Conservation (phyloP, 2,888 invertebrate species). For the Mellilla xanthometata region DNA sequence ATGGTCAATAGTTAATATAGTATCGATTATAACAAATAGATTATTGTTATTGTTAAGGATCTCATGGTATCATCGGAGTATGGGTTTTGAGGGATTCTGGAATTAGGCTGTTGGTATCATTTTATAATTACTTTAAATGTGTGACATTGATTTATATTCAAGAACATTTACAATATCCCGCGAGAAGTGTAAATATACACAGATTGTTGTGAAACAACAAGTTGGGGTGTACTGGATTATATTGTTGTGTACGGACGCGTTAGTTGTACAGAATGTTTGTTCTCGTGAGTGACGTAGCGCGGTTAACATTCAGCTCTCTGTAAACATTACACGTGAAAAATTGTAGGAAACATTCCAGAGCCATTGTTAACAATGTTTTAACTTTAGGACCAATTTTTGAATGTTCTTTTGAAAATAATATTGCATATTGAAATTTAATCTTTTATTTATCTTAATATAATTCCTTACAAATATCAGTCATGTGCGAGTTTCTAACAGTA, state of each 20-base stretch:
- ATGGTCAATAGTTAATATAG: slow-evolving; percentile 77
- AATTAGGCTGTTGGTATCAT: slow-evolving; percentile 66
- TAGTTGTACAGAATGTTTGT: too few relatives aligned
- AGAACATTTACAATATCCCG: slow-evolving; percentile 25
- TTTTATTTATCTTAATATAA: slow-evolving; percentile 40
- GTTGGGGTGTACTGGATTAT: slow-evolving; percentile 39
- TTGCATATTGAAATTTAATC: slow-evolving; percentile 71
- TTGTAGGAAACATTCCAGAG: slow-evolving; percentile 78
- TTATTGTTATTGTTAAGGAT: slow-evolving; percentile 81
- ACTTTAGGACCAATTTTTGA: slow-evolving; percentile 82
- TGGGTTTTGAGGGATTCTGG: slow-evolving; percentile 72
- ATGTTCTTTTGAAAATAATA: slow-evolving; percentile 82
- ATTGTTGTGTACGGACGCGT: slow-evolving; percentile 32
- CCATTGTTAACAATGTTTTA: slow-evolving; percentile 82
- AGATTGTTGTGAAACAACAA: slow-evolving; percentile 54
- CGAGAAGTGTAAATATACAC: slow-evolving; percentile 29
- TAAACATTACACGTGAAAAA: slow-evolving; percentile 58
- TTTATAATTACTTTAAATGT: slow-evolving; percentile 49
- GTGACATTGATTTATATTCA: slow-evolving; percentile 34
- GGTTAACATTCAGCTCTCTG: slow-evolving; percentile 60
- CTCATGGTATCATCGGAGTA: slow-evolving; percentile 74
- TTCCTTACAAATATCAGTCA: slow-evolving; percentile 31
- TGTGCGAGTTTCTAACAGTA: slow-evolving; percentile 22
- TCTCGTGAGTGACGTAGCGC: slow-evolving; percentile 11
- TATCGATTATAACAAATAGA: slow-evolving; percentile 77